Evolutionary conservation across 2,113 vertebrate genomes (phyloP).

Genomic region (Morone chrysops): DNA sequence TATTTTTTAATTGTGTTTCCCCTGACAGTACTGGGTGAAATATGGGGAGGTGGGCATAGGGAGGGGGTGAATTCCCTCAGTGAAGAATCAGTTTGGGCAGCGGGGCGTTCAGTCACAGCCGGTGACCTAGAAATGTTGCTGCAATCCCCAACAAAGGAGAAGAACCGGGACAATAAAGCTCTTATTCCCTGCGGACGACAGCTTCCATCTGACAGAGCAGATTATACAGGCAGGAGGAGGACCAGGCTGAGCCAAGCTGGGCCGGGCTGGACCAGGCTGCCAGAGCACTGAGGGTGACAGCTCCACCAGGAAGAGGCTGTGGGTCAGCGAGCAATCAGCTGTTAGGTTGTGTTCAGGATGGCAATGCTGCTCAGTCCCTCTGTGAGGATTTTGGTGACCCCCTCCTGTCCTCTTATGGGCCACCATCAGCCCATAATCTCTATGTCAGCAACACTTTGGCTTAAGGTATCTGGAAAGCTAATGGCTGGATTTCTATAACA

Average conservation of each 20-base stretch:
- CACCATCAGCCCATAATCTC: not conserved
- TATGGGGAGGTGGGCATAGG: slow-evolving; percentile 3
- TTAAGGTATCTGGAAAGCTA: not conserved
- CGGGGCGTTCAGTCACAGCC: slow-evolving; percentile 59
- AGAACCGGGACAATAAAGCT: slow-evolving; percentile 69
- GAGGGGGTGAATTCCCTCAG: slow-evolving; percentile 29
- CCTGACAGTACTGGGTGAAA: slow-evolving; percentile 24
- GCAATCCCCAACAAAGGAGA: slow-evolving; percentile 61
- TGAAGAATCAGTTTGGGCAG: slow-evolving; percentile 55
- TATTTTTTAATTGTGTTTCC: slow-evolving; percentile 46
- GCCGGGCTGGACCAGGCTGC: slow-evolving; percentile 16
- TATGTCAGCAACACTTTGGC: not conserved
- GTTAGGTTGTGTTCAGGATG: not conserved
- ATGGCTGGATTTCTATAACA: not conserved
- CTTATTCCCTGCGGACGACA: slow-evolving; percentile 47
- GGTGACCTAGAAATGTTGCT: slow-evolving; percentile 75
- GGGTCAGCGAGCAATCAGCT: slow-evolving; percentile 5
- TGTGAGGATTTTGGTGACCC: not conserved
- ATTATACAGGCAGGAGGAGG: slow-evolving; percentile 53
- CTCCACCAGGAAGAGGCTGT: slow-evolving; percentile 42
- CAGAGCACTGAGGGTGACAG: slow-evolving; percentile 17
- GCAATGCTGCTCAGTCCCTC: not conserved
- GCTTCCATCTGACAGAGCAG: slow-evolving; percentile 55
- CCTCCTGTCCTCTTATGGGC: not conserved
- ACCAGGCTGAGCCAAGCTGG: slow-evolving; percentile 19